Evolutionary conservation across 92 coral and sea anemone genomes (phyloP).

Genomic region (Chrysogorgia sp.): DNA sequence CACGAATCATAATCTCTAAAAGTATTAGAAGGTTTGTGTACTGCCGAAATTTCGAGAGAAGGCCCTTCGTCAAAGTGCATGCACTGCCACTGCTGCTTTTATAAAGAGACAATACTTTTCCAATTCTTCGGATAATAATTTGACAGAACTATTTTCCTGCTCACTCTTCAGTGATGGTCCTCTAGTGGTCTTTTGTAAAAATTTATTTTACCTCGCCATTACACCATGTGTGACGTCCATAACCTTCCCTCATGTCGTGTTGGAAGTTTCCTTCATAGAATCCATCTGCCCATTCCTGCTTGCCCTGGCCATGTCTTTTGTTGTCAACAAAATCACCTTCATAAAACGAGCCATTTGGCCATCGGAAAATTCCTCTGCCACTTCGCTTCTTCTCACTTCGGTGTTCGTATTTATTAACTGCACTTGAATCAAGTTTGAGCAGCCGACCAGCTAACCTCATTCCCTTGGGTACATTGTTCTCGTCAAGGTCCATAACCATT

Average conservation of each 20-base stretch:
- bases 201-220: slow-evolving; percentile 79
- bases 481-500: too few species aligned
- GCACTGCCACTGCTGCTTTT: too few species aligned
- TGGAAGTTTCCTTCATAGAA: slow-evolving; percentile 79
- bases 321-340: slow-evolving; percentile 92
- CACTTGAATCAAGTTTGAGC: slow-evolving; percentile 84
- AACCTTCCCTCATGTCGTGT: slow-evolving; percentile 83
- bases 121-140: too few species aligned
- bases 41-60: too few species aligned
- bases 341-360: slow-evolving; percentile 98
- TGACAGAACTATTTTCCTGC: too few species aligned
- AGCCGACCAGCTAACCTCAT: slow-evolving; percentile 53
- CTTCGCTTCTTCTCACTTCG: slow-evolving; percentile 84
- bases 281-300: slow-evolving; percentile 91
- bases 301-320: slow-evolving; percentile 86
- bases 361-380: slow-evolving; percentile 84
- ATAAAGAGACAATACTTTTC: too few species aligned
- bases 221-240: slow-evolving; percentile 79
- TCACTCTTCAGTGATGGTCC: too few species aligned
- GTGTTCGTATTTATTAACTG: slow-evolving; percentile 71
- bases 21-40: too few species aligned
- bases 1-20: too few species aligned
- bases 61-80: too few species aligned
- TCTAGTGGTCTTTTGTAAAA: too few species aligned
- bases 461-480: too few species aligned